phyloP scores from a whole-genome alignment of 92 coral and sea anemone genomes.

The Desmophyllum pertusum region DNA sequence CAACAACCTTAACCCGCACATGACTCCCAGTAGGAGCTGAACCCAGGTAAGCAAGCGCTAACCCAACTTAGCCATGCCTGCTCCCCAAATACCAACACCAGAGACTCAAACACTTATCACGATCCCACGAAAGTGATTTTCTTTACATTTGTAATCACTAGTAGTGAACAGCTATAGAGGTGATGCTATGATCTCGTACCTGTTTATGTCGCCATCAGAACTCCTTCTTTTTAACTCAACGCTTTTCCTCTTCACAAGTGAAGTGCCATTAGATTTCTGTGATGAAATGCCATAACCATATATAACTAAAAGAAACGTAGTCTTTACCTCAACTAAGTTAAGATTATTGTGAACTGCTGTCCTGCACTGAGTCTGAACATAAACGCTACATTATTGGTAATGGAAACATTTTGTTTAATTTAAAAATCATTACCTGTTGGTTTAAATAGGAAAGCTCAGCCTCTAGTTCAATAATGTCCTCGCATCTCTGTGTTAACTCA shows the following conservation, averaged over 20 bases:
- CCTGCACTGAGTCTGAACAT: not conserved
- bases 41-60: not conserved
- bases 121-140: not conserved
- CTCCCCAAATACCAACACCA: not conserved
- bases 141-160: not conserved
- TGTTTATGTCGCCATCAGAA: conserved; percentile 42
- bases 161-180: not conserved
- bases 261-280: conserved; percentile 11
- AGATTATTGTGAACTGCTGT: not conserved
- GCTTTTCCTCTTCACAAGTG: not conserved
- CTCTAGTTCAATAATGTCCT: conserved; percentile 51
- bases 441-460: conserved; percentile 32
- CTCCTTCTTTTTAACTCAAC: conserved; percentile 38
- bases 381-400: not conserved
- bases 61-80: not conserved
- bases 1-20: not conserved
- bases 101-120: too few species aligned
- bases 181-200: conserved; percentile 18
- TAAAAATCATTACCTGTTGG: conserved; percentile 38
- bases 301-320: not conserved
- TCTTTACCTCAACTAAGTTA: not conserved
- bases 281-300: not conserved
- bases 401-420: not conserved
- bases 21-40: not conserved
- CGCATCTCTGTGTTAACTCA: conserved; percentile 56